phyloP scores from a whole-genome alignment of 2,888 invertebrate species.

The Glyphotaelius pellucidus region DNA sequence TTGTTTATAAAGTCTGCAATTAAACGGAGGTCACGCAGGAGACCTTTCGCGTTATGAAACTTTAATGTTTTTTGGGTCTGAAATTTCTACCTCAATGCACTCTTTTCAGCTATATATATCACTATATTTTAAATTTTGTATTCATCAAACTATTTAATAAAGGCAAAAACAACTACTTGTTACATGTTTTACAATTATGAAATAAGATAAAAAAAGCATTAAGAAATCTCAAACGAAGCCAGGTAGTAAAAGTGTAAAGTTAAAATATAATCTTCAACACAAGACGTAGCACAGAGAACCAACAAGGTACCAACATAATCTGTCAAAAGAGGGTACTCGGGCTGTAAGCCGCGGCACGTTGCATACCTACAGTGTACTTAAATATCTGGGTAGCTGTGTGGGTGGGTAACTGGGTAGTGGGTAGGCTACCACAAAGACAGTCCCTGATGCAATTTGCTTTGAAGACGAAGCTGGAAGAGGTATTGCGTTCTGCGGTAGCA shows the following conservation, averaged over 20 bases:
- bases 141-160: too few species aligned
- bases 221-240: too few species aligned
- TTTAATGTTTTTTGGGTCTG: not conserved
- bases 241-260: too few species aligned
- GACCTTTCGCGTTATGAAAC: not conserved
- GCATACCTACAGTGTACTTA: not conserved
- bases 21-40: not conserved
- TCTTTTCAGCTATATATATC: not conserved
- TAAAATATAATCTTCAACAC: not conserved
- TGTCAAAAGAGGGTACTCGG: not conserved
- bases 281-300: not conserved
- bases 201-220: too few species aligned
- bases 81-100: not conserved
- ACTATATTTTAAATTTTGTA: not conserved
- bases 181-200: too few species aligned
- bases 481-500: constrained; percentile 15
- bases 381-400: not conserved
- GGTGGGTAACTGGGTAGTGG: not conserved
- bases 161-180: not conserved
- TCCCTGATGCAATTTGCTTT: constrained; percentile 43
- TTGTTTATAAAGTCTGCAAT: not conserved
- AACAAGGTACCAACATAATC: not conserved
- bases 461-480: constrained; percentile 34
- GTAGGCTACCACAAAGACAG: constrained; percentile 24
- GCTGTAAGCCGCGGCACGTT: not conserved